These are phyloP conservation scores for Parnassius mnemosyne DNA, from an alignment of 2,888 invertebrate species.

Conservation along the genomic window DNA sequence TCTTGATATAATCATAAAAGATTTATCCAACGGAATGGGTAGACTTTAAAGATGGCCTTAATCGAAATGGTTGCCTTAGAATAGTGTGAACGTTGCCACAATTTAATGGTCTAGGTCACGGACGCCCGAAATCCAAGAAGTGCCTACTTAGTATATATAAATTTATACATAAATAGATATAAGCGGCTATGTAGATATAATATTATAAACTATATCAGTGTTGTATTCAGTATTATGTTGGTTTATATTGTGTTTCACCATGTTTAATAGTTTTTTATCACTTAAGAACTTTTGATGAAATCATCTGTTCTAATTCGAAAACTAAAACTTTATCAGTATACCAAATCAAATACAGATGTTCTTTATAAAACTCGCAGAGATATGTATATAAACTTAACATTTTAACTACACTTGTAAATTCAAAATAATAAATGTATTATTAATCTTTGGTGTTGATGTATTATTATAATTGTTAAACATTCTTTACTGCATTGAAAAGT, in stretches of 20 bases:
- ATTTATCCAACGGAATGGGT: conserved; percentile 6
- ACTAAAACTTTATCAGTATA: conserved; percentile 8
- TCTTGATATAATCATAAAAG: conserved; percentile 9
- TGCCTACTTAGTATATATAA: conserved; percentile 59
- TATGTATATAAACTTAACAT: neutral
- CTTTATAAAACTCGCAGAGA: neutral
- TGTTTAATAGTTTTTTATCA: conserved; percentile 13
- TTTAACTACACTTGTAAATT: neutral
- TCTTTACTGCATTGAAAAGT: neutral
- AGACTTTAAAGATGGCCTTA: conserved; percentile 8
- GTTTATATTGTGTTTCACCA: conserved; percentile 24
- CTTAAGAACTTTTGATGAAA: conserved; percentile 24
- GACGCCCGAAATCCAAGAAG: conserved; percentile 51
- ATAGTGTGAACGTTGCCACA: conserved; percentile 3
- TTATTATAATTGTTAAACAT: neutral
- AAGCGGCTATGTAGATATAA: conserved; percentile 32
- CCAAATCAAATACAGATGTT: conserved; percentile 5
- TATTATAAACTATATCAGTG: conserved; percentile 34
- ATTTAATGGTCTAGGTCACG: conserved; percentile 30
- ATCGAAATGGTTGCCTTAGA: conserved; percentile 16
- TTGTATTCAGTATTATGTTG: conserved; percentile 45
- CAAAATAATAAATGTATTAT: neutral
- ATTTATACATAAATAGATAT: conserved; percentile 43
- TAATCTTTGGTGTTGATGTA: neutral
- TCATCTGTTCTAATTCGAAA: conserved; percentile 30